phyloP scores from a whole-genome alignment of 2,888 invertebrate species.

The Calliphora vomitoria region DNA sequence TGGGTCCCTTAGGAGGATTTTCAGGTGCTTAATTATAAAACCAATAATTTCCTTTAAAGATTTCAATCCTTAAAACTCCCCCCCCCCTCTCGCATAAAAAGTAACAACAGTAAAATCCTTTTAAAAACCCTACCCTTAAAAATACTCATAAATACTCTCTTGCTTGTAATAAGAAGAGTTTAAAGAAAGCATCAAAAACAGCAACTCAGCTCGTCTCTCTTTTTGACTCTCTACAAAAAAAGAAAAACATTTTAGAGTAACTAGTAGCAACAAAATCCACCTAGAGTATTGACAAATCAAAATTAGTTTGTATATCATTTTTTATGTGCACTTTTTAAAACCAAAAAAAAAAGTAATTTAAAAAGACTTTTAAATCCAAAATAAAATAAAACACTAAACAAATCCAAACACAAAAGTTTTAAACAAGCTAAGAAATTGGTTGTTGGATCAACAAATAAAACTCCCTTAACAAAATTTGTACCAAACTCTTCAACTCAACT shows the following conservation, averaged over 20 bases:
- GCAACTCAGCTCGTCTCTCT: slow-evolving; percentile 21
- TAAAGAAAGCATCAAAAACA: slow-evolving; percentile 35
- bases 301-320: slow-evolving; percentile 54
- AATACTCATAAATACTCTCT: neutral
- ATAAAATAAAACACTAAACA: slow-evolving; percentile 25
- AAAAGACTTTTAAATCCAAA: neutral
- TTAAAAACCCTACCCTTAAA: slow-evolving; percentile 63
- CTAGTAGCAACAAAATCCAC: slow-evolving; percentile 57
- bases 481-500: slow-evolving; percentile 1
- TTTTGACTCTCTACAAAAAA: slow-evolving; percentile 29
- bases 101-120: slow-evolving; percentile 77
- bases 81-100: neutral
- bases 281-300: slow-evolving; percentile 39
- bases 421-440: slow-evolving; percentile 24
- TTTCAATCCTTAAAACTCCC: neutral
- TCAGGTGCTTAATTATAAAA: slow-evolving; percentile 81
- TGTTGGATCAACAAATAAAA: slow-evolving; percentile 1
- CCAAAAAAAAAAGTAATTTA: slow-evolving; percentile 7
- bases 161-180: slow-evolving; percentile 30
- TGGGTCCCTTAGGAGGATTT: slow-evolving; percentile 84
- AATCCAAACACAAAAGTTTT: slow-evolving; percentile 28
- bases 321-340: slow-evolving; percentile 56
- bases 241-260: slow-evolving; percentile 48
- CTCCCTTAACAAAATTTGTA: neutral
- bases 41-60: slow-evolving; percentile 22